phyloP scores from a whole-genome alignment of 30 jellyfish, hydroid and myxozoan genomes.

The Chrysaora quinquecirrha region DNA sequence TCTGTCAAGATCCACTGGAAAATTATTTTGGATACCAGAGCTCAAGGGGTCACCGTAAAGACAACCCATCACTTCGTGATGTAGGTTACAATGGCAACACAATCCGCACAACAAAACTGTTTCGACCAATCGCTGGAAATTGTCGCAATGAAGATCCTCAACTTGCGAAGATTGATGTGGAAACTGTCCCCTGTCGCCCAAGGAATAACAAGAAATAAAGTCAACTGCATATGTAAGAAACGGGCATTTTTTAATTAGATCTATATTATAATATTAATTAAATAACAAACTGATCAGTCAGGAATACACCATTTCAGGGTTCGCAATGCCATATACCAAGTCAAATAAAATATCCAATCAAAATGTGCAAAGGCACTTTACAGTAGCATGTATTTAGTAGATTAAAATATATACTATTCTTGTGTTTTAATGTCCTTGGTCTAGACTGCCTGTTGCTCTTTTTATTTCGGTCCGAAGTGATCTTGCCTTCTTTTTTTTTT shows the following conservation, averaged over 20 bases:
- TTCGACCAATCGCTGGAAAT: slow-evolving; percentile 61
- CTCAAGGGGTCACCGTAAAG: slow-evolving; percentile 62
- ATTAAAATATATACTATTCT: too few species aligned
- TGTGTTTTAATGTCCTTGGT: slow-evolving; percentile 63
- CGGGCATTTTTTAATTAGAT: slow-evolving; percentile 10
- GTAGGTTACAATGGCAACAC: slow-evolving; percentile 68
- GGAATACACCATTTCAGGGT: too few species aligned
- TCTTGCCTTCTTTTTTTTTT: slow-evolving; percentile 28
- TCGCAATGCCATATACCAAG: too few species aligned
- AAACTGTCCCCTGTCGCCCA: slow-evolving; percentile 50
- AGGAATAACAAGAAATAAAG: slow-evolving; percentile 26
- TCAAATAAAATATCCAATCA: slow-evolving; percentile 9
- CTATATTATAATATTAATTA: background rate
- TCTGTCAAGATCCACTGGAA: slow-evolving; percentile 67
- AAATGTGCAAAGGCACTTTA: slow-evolving; percentile 3
- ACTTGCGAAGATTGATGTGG: slow-evolving; percentile 43
- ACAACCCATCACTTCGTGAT: slow-evolving; percentile 65
- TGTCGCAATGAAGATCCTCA: slow-evolving; percentile 49
- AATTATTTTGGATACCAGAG: slow-evolving; percentile 51
- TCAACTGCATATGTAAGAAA: slow-evolving; percentile 19
- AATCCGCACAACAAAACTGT: slow-evolving; percentile 55
- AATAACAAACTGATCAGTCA: slow-evolving; percentile 27
- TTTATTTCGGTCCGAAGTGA: slow-evolving; percentile 38
- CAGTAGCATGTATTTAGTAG: background rate
- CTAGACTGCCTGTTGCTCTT: slow-evolving; percentile 53